Conservation (phyloP, 2,113 vertebrate species). For the Balaeniceps rex region DNA sequence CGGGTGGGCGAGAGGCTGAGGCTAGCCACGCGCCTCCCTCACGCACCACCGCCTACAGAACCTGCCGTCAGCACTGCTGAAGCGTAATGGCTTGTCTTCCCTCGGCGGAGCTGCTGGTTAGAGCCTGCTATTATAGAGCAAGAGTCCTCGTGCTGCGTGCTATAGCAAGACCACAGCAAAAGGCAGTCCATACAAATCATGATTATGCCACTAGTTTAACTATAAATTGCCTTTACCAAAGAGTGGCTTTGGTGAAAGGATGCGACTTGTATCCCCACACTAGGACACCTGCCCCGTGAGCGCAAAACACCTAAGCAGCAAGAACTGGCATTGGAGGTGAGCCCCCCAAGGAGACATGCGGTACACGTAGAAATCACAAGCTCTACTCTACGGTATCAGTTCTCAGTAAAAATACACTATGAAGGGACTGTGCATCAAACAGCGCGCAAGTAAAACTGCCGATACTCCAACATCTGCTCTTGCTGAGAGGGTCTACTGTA, state of each 20-base stretch:
- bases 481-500: not conserved
- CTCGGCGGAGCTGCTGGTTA: not conserved
- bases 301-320: not conserved
- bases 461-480: not conserved
- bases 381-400: not conserved
- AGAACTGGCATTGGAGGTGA: not conserved
- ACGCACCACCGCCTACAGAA: too few relatives aligned
- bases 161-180: not conserved
- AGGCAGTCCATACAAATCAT: not conserved
- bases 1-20: not conserved
- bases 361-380: not conserved
- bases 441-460: not conserved
- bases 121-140: not conserved
- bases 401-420: not conserved
- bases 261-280: not conserved
- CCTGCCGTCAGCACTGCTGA: not conserved
- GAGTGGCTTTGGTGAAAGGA: not conserved
- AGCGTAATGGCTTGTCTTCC: fast-evolving
- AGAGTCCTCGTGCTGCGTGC: not conserved
- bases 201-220: too few relatives aligned
- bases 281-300: not conserved
- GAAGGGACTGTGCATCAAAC: too few relatives aligned
- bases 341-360: not conserved
- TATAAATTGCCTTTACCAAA: not conserved
- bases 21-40: not conserved